Percentiles rank a stretch among this genome's conserved stretches.
Conservation (phyloP, 2,113 vertebrate species). For the Hemichromis elongatus region DNA sequence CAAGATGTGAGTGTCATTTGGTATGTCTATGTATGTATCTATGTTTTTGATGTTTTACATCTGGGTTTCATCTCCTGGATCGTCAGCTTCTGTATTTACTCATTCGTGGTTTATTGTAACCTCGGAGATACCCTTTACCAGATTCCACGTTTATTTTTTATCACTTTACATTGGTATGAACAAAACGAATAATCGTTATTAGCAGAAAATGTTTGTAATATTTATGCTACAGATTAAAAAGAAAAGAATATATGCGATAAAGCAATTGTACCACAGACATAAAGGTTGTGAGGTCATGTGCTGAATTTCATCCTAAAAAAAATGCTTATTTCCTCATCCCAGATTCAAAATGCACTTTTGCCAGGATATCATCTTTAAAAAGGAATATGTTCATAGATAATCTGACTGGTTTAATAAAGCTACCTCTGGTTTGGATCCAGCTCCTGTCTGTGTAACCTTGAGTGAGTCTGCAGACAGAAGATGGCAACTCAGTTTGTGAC, state of each 20-base stretch:
- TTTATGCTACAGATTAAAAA: not conserved
- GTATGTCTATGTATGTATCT: not conserved
- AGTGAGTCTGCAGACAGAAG: slow-evolving; percentile 30
- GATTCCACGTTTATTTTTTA: not conserved
- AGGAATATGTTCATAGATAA: slow-evolving; percentile 6
- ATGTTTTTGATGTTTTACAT: not conserved
- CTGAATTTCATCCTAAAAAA: not conserved
- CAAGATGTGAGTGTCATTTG: slow-evolving; percentile 3
- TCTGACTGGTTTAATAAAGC: slow-evolving; percentile 9
- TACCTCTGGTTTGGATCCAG: slow-evolving; percentile 22
- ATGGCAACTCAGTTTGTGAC: slow-evolving; percentile 44
- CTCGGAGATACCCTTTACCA: not conserved
- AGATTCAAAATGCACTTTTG: not conserved
- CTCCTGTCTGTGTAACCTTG: slow-evolving; percentile 15
- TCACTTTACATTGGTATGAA: slow-evolving; percentile 1
- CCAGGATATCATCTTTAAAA: slow-evolving; percentile 3
- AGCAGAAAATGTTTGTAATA: not conserved
- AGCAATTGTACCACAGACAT: not conserved
- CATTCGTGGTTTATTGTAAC: not conserved
- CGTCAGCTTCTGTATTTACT: not conserved
- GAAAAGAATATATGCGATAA: not conserved
- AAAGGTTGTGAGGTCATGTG: not conserved
- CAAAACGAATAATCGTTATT: not conserved
- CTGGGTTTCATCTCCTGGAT: slow-evolving; percentile 9
- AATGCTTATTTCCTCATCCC: not conserved